Percentiles rank a stretch among this genome's conserved stretches.
Evolutionary conservation across 2,797 vertebrate genomes (phyloP).

Genomic region (Streptopelia turtur): DNA sequence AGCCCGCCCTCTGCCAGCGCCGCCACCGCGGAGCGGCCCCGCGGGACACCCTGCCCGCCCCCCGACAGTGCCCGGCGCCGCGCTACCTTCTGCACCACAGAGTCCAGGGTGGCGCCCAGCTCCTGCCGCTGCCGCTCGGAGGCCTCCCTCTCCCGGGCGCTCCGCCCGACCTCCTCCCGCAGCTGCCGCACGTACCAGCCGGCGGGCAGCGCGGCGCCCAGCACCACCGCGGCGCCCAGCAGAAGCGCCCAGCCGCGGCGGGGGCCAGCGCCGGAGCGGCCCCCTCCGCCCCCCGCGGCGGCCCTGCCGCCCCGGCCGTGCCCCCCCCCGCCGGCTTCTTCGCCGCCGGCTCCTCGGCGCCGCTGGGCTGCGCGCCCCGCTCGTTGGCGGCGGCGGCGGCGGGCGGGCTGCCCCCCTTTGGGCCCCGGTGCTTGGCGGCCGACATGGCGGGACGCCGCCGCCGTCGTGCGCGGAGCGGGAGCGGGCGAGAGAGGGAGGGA

Average conservation of each 20-base stretch:
- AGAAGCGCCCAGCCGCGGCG: conserved; percentile 15
- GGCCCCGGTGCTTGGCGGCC: conserved; percentile 76
- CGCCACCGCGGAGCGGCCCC: background rate
- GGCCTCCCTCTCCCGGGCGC: conserved; percentile 71
- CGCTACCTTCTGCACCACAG: conserved; percentile 75
- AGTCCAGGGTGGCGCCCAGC: conserved; percentile 65
- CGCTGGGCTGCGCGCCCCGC: conserved; percentile 70
- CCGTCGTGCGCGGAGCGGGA: background rate
- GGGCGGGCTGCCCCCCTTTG: conserved; percentile 67
- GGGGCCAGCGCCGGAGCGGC: background rate
- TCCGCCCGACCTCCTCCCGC: conserved; percentile 73
- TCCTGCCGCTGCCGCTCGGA: conserved; percentile 70
- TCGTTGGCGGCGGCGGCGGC: conserved; percentile 46
- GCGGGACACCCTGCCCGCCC: background rate
- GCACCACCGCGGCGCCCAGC: conserved; percentile 22
- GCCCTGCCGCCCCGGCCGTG: conserved; percentile 28
- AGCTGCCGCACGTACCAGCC: conserved; percentile 74
- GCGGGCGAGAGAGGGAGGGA: background rate
- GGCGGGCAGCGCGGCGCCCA: conserved; percentile 32
- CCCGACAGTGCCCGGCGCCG: background rate
- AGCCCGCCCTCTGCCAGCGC: background rate
- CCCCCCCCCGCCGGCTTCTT: conserved; percentile 41
- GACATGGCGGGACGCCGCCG: conserved; percentile 70
- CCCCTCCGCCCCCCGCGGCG: background rate
- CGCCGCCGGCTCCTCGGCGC: conserved; percentile 71